Evolutionary conservation across 1,140 invertebrate genomes (phyloP), one percentile per base, ranked within the genome.

Genomic region (Oreohelix idahoensis): DNA sequence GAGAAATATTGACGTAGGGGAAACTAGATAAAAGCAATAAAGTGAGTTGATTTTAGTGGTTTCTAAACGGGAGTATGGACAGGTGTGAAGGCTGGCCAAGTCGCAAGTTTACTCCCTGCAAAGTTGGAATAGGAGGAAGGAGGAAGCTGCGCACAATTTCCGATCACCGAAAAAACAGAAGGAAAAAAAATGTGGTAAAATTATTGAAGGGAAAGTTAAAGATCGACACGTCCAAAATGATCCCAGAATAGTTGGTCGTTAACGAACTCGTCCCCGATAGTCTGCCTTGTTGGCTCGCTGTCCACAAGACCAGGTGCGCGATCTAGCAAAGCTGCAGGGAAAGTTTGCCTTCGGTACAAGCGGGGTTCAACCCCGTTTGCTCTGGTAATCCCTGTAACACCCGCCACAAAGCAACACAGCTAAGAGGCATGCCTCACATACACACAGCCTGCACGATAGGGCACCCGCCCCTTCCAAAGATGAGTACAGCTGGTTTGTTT

Each of bases 341-440:
- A 66, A 66, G 63, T 66, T 66, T 66, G 29, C 29, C 63, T 66
- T 66, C 63, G 20, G 63, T 66, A 66, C 63, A 66, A 66, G 63
- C 63, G 63, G 8, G 63, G 63, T 66, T 66, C 63, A 66, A 32
- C 29, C 63, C 63, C n/a, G 63, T 66, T 66, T 66, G 29, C 63
- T 66, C 63, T 66, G 29, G 29, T 66, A 66, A 66, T 66, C 63
- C 63, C 29, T 32, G 63, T 66, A 66, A 32, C 63, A 66, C 63
- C 63, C 63, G 29, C 63, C 63, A 66, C 63, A 66, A 66, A 66
- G 63, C 63, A 66, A 66, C 63, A 66, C 63, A 66, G 63, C 63
- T 66, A 29, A 32, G 63, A 66, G 63, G 29, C 63, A 66, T 66
- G 63, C 63, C 63, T 66, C 63, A 29, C 63, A 32, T 66, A 66